These are phyloP conservation scores for Halictus rubicundus DNA, from an alignment of 1,140 invertebrate species.

Conservation along the genomic window DNA sequence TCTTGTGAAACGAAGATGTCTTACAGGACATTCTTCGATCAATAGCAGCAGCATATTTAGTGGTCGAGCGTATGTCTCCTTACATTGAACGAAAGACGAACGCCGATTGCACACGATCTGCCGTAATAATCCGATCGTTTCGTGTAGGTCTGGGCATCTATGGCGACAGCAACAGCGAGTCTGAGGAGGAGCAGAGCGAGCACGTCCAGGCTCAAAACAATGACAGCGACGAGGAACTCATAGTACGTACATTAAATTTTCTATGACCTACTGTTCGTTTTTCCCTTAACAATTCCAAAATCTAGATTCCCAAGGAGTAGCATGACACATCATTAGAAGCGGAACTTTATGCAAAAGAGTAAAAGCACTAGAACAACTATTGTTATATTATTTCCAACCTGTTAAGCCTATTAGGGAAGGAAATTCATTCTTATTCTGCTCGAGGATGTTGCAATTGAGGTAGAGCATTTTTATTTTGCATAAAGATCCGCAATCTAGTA, in stretches of 20 bases:
- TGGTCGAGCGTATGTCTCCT: constrained; percentile 57
- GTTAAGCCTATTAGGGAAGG: too few relatives aligned
- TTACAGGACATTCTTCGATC: constrained; percentile 57
- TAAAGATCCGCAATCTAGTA: too few relatives aligned
- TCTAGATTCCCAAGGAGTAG: too few relatives aligned
- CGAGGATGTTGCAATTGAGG: too few relatives aligned
- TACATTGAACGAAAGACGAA: constrained; percentile 25
- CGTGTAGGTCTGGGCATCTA: constrained; percentile 81
- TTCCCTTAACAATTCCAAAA: too few relatives aligned
- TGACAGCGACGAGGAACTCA: constrained; percentile 80
- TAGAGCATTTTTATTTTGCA: too few relatives aligned
- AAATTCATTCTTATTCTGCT: too few relatives aligned
- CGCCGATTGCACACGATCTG: neutral
- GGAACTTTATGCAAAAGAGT: too few relatives aligned
- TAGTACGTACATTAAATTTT: constrained; percentile 63
- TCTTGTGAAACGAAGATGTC: constrained; percentile 50
- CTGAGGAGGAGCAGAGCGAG: constrained; percentile 78
- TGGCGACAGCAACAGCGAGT: constrained; percentile 80
- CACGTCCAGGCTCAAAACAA: constrained; percentile 72
- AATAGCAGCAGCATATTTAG: constrained; percentile 57
- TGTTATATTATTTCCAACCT: too few relatives aligned
- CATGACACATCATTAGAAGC: too few relatives aligned
- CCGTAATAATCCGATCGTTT: constrained; percentile 52
- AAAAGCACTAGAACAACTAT: too few relatives aligned
- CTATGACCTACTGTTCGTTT: neutral